phyloP scores from a whole-genome alignment of 2,797 vertebrate species.

The Lagorchestes hirsutus region DNA sequence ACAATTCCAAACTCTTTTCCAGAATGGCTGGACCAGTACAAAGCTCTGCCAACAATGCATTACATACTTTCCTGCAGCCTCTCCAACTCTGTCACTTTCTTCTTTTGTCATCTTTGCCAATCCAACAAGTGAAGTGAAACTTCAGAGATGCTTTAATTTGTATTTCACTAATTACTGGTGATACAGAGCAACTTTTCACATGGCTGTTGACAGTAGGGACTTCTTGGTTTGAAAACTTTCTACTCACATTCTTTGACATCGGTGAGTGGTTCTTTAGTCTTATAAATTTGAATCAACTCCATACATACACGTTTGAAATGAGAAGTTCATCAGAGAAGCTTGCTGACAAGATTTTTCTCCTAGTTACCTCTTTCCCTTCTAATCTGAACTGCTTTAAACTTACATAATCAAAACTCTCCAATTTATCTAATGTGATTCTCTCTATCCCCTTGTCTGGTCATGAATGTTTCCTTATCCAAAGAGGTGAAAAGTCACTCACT shows the following conservation, averaged over 20 bases:
- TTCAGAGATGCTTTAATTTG: not conserved
- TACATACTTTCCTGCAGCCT: not conserved
- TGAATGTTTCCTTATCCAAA: not conserved
- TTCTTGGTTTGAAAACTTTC: not conserved
- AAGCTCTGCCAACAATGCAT: not conserved
- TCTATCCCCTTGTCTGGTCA: not conserved
- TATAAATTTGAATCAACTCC: not conserved
- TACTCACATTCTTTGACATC: not conserved
- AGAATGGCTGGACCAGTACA: not conserved
- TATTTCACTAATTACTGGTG: not conserved
- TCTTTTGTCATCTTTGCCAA: not conserved
- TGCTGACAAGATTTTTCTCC: not conserved
- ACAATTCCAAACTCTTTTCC: not conserved
- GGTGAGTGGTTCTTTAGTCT: not conserved
- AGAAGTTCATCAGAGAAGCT: not conserved
- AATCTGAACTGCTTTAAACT: not conserved
- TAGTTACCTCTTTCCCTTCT: not conserved
- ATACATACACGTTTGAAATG: not conserved
- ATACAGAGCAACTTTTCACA: not conserved
- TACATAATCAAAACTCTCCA: not conserved
- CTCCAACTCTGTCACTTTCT: not conserved
- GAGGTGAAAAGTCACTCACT: not conserved
- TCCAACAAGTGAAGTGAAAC: not conserved
- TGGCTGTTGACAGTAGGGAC: not conserved
- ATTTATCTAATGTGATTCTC: not conserved